Evolutionary conservation across 2,888 invertebrate genomes (phyloP).

Genomic region (Andrena dorsata): DNA sequence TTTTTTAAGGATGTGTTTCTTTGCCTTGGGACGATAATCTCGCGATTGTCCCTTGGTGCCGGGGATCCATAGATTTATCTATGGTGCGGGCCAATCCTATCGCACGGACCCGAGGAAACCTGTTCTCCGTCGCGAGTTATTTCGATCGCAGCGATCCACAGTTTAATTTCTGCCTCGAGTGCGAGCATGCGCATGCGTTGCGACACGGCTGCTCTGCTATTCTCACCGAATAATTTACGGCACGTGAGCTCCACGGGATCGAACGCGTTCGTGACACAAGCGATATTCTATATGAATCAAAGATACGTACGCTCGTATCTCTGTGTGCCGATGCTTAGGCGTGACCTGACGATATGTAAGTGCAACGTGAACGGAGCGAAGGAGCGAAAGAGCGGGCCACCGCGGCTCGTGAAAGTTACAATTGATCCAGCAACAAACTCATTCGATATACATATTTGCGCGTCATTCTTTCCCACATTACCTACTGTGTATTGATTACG

Average conservation of each 20-base stretch:
- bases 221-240: slow-evolving; percentile 75
- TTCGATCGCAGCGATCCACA: slow-evolving; percentile 72
- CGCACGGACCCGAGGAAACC: slow-evolving; percentile 65
- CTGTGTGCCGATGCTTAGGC: slow-evolving; percentile 49
- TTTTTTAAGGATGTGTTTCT: too few species aligned
- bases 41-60: background rate
- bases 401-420: slow-evolving; percentile 52
- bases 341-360: slow-evolving; percentile 40
- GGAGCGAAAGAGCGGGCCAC: slow-evolving; percentile 23
- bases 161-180: slow-evolving; percentile 69
- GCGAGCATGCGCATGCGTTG: slow-evolving; percentile 68
- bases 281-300: slow-evolving; percentile 68
- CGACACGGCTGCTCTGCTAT: slow-evolving; percentile 72
- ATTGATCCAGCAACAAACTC: slow-evolving; percentile 36
- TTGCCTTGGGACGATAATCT: too few species aligned
- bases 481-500: slow-evolving; percentile 33
- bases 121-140: slow-evolving; percentile 71
- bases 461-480: slow-evolving; percentile 20
- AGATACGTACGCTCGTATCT: slow-evolving; percentile 50
- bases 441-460: slow-evolving; percentile 42
- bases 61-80: slow-evolving; percentile 41
- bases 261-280: slow-evolving; percentile 68
- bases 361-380: slow-evolving; percentile 34
- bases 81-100: slow-evolving; percentile 47
- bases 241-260: slow-evolving; percentile 73